Conservation (phyloP, 2,797 vertebrate genomes). For the Halcyon leucocephala region DNA sequence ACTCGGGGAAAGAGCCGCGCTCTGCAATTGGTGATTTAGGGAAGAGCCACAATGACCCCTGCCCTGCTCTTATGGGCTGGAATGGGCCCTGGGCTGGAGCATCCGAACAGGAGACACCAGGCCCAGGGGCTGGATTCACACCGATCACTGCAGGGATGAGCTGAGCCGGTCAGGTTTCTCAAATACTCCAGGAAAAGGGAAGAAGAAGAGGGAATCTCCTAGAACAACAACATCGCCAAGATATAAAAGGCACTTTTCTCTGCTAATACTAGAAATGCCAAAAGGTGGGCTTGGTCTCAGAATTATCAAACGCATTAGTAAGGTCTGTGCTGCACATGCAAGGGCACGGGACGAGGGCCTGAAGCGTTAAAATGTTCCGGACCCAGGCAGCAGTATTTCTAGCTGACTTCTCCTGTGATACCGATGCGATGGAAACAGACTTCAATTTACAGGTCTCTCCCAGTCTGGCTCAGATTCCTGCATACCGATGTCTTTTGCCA, state of each 20-base stretch:
- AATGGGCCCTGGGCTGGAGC: neutral
- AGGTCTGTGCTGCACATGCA: neutral
- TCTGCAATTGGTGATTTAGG: neutral
- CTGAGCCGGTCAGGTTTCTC: neutral
- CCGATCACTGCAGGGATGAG: neutral
- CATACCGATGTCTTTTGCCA: neutral
- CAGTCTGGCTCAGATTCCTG: neutral
- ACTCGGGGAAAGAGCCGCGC: neutral
- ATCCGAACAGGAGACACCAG: neutral
- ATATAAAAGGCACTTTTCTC: neutral
- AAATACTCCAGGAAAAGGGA: neutral
- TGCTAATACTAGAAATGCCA: neutral
- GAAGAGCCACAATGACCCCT: neutral
- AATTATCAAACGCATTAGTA: neutral
- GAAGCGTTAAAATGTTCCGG: neutral
- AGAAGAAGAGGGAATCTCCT: neutral
- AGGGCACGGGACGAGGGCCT: neutral
- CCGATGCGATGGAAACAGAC: neutral
- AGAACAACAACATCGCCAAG: neutral
- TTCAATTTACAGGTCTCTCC: neutral
- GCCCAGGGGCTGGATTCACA: neutral
- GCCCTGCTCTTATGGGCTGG: neutral
- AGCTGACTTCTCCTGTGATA: neutral
- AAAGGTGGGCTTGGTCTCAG: neutral
- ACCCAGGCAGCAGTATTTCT: neutral